Conservation (phyloP, 2,888 invertebrate species). For the Papilio gigon region DNA sequence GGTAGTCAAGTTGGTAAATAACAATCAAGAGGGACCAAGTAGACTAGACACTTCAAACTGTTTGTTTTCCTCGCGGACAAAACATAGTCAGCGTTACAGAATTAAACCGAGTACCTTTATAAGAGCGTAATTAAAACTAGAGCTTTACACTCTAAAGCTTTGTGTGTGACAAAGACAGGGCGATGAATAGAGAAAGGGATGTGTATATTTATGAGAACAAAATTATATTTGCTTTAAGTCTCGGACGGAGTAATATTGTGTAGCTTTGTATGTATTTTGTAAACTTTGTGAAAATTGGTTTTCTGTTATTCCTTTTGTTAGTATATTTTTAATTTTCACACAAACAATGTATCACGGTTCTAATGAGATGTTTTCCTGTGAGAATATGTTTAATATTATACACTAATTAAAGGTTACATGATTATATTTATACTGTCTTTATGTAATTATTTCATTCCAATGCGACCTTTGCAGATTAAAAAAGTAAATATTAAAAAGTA, state of each 20-base stretch:
- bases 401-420: no score
- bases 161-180: constrained; percentile 51
- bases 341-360: neutral
- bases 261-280: constrained; percentile 48
- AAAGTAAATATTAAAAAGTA: no score
- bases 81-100: constrained; percentile 46
- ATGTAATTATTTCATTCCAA: no score
- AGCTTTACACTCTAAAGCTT: constrained; percentile 57
- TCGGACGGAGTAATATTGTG: constrained; percentile 49
- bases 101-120: constrained; percentile 60
- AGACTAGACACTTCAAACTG: constrained; percentile 19
- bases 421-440: no score
- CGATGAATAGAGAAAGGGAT: constrained; percentile 41
- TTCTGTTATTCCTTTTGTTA: constrained; percentile 15
- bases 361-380: neutral
- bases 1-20: constrained; percentile 13
- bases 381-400: no score
- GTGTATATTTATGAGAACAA: constrained; percentile 61
- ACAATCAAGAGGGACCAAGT: constrained; percentile 11
- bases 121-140: constrained; percentile 70
- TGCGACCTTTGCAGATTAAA: no score
- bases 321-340: neutral
- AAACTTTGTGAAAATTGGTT: neutral
- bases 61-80: constrained; percentile 42
- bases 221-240: constrained; percentile 68